phyloP scores from a whole-genome alignment of 2,888 invertebrate genomes.

The Melitaea athalia region DNA sequence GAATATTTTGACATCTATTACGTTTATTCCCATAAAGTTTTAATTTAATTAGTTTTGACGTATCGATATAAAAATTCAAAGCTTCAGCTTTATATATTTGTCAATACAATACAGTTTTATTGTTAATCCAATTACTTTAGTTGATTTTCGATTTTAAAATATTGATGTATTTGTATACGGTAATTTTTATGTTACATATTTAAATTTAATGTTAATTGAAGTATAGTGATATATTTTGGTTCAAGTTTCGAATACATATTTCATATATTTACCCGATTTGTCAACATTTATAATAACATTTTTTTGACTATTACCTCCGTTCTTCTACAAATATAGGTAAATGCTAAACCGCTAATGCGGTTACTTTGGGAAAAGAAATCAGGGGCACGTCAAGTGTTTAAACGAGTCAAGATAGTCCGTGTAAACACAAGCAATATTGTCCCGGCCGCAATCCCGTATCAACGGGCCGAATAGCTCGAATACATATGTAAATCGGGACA shows the following conservation, averaged over 20 bases:
- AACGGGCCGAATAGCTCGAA: slow-evolving; percentile 75
- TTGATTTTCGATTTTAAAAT: neutral
- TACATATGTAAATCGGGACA: slow-evolving; percentile 80
- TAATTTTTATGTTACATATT: neutral
- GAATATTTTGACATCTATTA: slow-evolving; percentile 5
- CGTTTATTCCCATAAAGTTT: neutral
- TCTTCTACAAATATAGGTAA: neutral
- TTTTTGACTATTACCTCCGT: too few relatives aligned
- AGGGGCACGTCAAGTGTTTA: slow-evolving; percentile 51
- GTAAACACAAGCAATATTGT: slow-evolving; percentile 73
- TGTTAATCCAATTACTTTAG: neutral
- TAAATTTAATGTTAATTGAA: neutral
- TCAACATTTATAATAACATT: too few relatives aligned
- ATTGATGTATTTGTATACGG: neutral
- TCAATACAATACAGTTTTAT: neutral
- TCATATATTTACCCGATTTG: too few relatives aligned
- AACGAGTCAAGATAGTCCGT: slow-evolving; percentile 51
- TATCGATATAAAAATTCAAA: neutral
- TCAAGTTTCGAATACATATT: too few relatives aligned
- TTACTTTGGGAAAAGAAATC: slow-evolving; percentile 43
- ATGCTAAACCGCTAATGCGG: neutral
- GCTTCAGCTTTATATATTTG: neutral
- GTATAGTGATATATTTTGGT: neutral
- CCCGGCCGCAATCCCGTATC: slow-evolving; percentile 77
- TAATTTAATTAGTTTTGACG: slow-evolving; percentile 4